Evolutionary conservation across 2,113 vertebrate genomes (phyloP), one percentile per base, ranked within the genome.

Genomic region (Cebus imitator): DNA sequence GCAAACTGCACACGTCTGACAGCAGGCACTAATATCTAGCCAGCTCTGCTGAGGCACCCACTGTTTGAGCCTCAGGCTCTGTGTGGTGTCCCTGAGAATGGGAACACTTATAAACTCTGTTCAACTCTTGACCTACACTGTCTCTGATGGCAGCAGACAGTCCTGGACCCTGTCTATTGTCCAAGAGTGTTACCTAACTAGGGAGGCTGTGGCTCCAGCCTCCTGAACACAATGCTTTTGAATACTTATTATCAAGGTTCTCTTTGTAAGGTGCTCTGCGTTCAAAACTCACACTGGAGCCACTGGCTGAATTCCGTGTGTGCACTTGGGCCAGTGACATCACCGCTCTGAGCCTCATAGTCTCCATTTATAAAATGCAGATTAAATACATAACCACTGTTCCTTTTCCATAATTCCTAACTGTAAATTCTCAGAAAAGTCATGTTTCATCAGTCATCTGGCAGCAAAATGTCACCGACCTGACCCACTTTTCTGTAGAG

Each of bases 241-340:
- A 61, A n/a, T 4, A n/a, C 32, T 8, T 5, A 2, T 2, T 8
- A 17, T 14, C 25, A 18, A 7, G 10, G 5, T 16, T 8, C 76
- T 17, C 75, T 76, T 12, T 17, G 20, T 1, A 0, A 0, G 13
- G 27, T 18, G 6, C 10, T 94, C 43, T 0, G 4, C 3, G 21
- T 48, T 75, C 37, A 17, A 55, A 32, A 48, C 37, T 64, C 30
- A 57, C n/a, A 21, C 32, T 4, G 0, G 9, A 70, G 35, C 18
- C 9, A 30, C 11, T 3, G 25, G 58, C 48, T 40, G 25, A 45
- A 66, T 78, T 30, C 2, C 4, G 16, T 35, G 21, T 1, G 14
- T 10, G 25, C 27, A 37, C 64, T 20, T 45, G 7, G 40, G 8
- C 52, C 72, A 85, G 13, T 9, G 20, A 52, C 58, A 75, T 66